These are phyloP conservation scores for Acanthisitta chloris DNA, from an alignment of 2,113 vertebrate genomes.

Conservation along the genomic window DNA sequence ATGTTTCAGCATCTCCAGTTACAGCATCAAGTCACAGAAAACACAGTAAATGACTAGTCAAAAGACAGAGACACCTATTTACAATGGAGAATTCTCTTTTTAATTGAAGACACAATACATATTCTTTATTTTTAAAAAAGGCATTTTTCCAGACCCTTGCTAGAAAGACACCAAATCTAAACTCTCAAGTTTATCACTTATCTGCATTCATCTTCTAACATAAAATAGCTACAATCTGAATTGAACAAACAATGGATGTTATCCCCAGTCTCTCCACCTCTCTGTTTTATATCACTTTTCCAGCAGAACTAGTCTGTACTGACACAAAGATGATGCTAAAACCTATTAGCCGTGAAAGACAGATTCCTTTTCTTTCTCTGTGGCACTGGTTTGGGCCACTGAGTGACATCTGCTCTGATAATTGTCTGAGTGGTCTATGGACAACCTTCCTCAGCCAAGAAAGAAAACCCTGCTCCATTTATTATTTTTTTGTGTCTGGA, in stretches of 20 bases:
- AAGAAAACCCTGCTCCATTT: not conserved
- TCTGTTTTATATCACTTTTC: not conserved
- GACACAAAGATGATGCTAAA: not conserved
- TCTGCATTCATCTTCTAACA: not conserved
- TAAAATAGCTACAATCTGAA: not conserved
- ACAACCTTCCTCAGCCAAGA: not conserved
- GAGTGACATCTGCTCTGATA: not conserved
- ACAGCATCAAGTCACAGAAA: not conserved
- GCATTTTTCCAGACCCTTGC: not conserved
- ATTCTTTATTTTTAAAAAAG: not conserved
- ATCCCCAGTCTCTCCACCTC: not conserved
- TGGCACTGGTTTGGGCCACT: not conserved
- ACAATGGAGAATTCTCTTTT: not conserved
- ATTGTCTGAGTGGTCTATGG: not conserved
- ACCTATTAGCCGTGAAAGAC: not conserved
- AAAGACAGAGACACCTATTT: not conserved
- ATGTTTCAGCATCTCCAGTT: not conserved
- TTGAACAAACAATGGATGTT: not conserved
- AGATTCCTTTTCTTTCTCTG: not conserved
- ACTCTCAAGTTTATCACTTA: not conserved
- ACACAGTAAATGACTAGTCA: not conserved
- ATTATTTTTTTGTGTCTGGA: not conserved
- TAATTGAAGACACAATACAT: not conserved
- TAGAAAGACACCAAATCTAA: not conserved
- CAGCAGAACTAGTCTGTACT: not conserved